These are phyloP conservation scores for Lithobates pipiens DNA, from an alignment of 2,797 vertebrate genomes.

Conservation along the genomic window DNA sequence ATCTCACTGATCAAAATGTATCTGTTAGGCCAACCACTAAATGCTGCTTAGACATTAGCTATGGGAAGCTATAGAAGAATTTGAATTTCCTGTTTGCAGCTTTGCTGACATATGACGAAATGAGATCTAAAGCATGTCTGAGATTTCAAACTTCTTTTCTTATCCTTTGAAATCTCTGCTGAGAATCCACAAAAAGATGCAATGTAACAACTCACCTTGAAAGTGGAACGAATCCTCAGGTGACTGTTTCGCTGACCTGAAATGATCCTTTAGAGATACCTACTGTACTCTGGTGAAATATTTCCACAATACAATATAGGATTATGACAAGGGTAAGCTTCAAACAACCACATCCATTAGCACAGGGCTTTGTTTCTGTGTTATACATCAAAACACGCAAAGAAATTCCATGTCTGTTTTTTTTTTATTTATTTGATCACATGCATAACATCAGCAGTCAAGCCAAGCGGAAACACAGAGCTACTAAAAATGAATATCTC, in stretches of 20 bases:
- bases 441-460: not conserved
- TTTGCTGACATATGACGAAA: not conserved
- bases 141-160: not conserved
- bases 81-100: too few species aligned
- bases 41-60: too few species aligned
- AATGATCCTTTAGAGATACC: slow-evolving; percentile 33
- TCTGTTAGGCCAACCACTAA: too few species aligned
- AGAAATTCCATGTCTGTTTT: not conserved
- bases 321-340: slow-evolving; percentile 5
- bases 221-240: not conserved
- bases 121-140: too few species aligned
- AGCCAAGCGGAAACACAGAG: not conserved
- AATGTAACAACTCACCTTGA: not conserved
- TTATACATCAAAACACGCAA: slow-evolving; percentile 30
- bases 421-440: not conserved
- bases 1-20: too few species aligned
- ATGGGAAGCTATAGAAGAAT: too few species aligned
- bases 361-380: slow-evolving; percentile 15
- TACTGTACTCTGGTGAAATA: slow-evolving; percentile 26
- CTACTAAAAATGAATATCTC: not conserved
- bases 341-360: slow-evolving; percentile 28
- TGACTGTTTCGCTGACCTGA: slow-evolving; percentile 12
- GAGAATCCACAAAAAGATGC: not conserved
- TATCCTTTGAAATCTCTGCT: not conserved
- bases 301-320: slow-evolving; percentile 26